Evolutionary conservation across 1,140 invertebrate species (phyloP).

Genomic region (Drosophila suzukii): DNA sequence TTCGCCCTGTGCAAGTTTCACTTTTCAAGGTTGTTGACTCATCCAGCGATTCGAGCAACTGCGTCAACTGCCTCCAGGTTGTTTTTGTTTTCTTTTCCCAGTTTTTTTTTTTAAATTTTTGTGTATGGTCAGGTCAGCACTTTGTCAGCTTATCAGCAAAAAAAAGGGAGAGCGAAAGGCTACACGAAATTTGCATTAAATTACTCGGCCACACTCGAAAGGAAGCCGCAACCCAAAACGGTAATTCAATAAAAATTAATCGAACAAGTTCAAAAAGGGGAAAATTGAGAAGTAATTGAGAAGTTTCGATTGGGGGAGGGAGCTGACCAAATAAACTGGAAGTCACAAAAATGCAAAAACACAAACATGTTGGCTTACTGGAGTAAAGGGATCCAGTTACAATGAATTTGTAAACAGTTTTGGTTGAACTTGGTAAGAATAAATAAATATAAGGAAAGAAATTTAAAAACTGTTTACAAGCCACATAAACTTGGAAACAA

Average conservation of each 20-base stretch:
- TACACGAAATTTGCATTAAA: conserved; percentile 49
- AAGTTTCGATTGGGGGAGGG: conserved; percentile 8
- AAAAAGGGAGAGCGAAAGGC: conserved; percentile 21
- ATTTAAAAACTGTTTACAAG: background rate
- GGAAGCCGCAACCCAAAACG: conserved; percentile 41
- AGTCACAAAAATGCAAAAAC: conserved; percentile 33
- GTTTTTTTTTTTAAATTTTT: conserved; percentile 21
- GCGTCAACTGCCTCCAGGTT: conserved; percentile 22
- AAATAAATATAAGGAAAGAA: background rate
- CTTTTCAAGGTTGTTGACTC: conserved; percentile 77
- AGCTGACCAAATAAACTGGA: conserved; percentile 15
- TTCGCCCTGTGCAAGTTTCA: conserved; percentile 47
- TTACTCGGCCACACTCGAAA: conserved; percentile 42
- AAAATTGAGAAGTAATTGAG: conserved; percentile 39
- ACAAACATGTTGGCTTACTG: conserved; percentile 10
- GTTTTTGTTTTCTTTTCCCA: conserved; percentile 11
- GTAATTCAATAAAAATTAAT: conserved; percentile 55
- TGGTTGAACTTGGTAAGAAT: background rate
- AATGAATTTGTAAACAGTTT: conserved; percentile 1
- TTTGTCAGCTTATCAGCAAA: conserved; percentile 44
- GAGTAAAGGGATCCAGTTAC: background rate
- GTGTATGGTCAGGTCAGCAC: conserved; percentile 56
- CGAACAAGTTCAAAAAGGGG: conserved; percentile 39
- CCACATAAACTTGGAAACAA: too few relatives aligned
- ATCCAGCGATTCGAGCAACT: conserved; percentile 24